phyloP scores from a whole-genome alignment of 1,140 invertebrate species.

The Panulirus ornatus region DNA sequence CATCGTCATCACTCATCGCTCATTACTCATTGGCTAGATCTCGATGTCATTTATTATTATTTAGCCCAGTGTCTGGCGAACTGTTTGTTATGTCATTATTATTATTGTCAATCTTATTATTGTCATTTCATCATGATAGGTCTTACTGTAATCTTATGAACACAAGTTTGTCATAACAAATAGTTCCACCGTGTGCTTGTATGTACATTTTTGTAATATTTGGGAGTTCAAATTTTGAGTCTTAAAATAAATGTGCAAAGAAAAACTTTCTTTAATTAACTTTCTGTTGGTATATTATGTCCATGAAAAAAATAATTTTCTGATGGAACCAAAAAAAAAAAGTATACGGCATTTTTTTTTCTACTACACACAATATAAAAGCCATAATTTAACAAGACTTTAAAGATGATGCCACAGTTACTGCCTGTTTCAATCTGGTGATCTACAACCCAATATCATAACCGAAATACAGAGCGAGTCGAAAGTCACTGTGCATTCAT shows the following conservation, averaged over 20 bases:
- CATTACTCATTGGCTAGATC: conserved; percentile 67
- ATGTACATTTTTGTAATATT: conserved; percentile 73
- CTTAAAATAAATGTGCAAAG: conserved; percentile 73
- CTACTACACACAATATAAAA: too few relatives aligned
- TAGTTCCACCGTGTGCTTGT: conserved; percentile 71
- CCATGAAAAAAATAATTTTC: background rate
- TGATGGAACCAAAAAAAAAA: background rate
- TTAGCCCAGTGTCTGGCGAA: conserved; percentile 70
- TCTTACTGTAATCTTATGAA: conserved; percentile 69
- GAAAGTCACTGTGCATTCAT: too few relatives aligned
- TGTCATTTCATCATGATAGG: conserved; percentile 63
- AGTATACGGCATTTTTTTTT: too few relatives aligned
- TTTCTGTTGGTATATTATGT: background rate
- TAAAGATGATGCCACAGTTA: too few relatives aligned
- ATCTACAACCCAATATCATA: too few relatives aligned
- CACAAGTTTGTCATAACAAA: conserved; percentile 69
- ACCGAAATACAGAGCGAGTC: too few relatives aligned
- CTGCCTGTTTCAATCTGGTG: too few relatives aligned
- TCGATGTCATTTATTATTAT: conserved; percentile 71
- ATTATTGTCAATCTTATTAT: conserved; percentile 61
- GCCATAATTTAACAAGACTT: too few relatives aligned
- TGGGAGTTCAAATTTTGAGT: conserved; percentile 73
- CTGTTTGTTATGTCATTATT: conserved; percentile 70
- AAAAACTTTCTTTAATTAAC: conserved; percentile 33
- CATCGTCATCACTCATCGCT: conserved; percentile 58